These are phyloP conservation scores for Todus mexicanus DNA, from an alignment of 2,797 vertebrate genomes.

Conservation along the genomic window DNA sequence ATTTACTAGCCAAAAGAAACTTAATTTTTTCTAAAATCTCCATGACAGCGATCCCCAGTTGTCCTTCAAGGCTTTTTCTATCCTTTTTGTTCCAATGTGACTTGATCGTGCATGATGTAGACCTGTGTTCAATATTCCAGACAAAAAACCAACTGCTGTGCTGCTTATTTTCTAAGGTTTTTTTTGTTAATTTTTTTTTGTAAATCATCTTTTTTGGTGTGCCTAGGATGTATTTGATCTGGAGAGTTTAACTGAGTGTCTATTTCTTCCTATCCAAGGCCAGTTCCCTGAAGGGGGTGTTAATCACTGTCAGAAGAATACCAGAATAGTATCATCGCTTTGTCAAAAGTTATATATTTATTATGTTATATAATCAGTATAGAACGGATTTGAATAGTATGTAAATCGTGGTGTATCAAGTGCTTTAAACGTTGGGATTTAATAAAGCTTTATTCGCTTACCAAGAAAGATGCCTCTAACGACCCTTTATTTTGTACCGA, in stretches of 20 bases:
- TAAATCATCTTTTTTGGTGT: background rate
- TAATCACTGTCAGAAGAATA: background rate
- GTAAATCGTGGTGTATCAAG: background rate
- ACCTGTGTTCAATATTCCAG: background rate
- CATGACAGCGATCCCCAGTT: background rate
- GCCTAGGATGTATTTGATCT: background rate
- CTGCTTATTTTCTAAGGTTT: slow-evolving; percentile 26
- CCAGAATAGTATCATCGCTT: background rate
- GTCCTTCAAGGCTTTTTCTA: background rate
- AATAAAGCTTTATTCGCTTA: slow-evolving; percentile 52
- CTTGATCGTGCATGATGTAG: background rate
- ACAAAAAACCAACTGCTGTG: background rate
- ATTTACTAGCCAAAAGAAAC: no score
- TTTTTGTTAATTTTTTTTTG: background rate
- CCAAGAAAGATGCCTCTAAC: background rate
- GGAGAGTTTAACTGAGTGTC: background rate
- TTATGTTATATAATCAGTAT: background rate
- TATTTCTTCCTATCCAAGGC: background rate
- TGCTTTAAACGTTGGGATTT: slow-evolving; percentile 25
- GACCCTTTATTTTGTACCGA: background rate
- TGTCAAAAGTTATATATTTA: slow-evolving; percentile 4
- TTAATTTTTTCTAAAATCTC: background rate
- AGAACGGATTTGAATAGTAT: background rate
- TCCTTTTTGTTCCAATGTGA: background rate
- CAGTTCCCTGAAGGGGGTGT: background rate